phyloP scores from a whole-genome alignment of 2,888 invertebrate species.

The Drosophila melanosoma region DNA sequence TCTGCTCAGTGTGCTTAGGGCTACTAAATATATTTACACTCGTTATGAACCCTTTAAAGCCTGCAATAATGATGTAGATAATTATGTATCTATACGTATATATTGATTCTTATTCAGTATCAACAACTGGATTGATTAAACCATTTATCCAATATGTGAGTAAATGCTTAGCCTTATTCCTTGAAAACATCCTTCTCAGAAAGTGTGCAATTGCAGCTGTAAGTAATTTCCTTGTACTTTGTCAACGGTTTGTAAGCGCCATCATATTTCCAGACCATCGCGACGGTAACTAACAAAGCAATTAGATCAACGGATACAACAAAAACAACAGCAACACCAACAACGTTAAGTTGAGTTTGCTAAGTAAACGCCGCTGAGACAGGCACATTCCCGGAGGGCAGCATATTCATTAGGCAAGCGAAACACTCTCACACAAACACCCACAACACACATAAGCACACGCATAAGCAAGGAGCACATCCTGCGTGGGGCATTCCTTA shows the following conservation, averaged over 20 bases:
- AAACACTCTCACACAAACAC: constrained; percentile 13
- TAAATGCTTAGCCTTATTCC: background rate
- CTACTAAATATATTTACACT: background rate
- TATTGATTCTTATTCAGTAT: background rate
- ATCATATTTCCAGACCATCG: constrained; percentile 62
- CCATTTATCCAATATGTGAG: too few species aligned
- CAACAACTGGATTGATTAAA: background rate
- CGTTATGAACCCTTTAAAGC: background rate
- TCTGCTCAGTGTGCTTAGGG: background rate
- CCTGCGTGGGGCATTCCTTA: constrained; percentile 43
- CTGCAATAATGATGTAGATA: too few species aligned
- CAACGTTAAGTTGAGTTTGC: constrained; percentile 67
- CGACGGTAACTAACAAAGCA: constrained; percentile 75
- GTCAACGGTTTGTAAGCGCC: constrained; percentile 31
- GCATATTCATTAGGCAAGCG: constrained; percentile 70
- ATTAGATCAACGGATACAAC: constrained; percentile 69
- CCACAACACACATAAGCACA: constrained; percentile 10
- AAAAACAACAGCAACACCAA: constrained; percentile 43
- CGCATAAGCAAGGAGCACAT: constrained; percentile 27
- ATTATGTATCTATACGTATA: background rate
- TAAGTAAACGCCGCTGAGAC: constrained; percentile 64
- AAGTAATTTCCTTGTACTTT: background rate
- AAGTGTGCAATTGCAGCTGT: constrained; percentile 27
- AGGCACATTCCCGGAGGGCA: constrained; percentile 45
- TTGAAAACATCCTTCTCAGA: background rate